Base-by-base conservation (phyloP, 2,797 vertebrate genomes). In the Tinamus major region DNA sequence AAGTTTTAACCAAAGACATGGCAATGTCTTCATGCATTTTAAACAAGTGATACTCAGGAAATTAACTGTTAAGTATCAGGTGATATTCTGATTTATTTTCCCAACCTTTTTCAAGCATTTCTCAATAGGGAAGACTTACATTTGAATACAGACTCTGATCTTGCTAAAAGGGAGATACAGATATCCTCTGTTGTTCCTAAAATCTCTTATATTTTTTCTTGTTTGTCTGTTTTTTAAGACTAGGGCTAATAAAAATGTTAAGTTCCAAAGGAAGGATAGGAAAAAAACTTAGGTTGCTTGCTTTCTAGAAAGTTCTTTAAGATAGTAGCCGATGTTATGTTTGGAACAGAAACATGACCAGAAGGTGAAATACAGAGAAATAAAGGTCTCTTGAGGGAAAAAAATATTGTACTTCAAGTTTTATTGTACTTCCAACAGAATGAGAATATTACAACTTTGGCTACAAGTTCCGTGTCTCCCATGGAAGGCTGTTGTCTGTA, bases 401-500 rank as follows among this genome's bases (percentile, higher is more conserved):
- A 92, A 70, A 74, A 3, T 27, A 46, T 46, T 46, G 44, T 46
- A 46, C 44, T 19, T 44, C 16, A 46, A 6, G 24, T 24, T 89
- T 62, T 59, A 24, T 67, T 91, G 79, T 87, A n/a, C 76, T 85
- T 85, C 49, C 85, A 92, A 56, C 71, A 46, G 74, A 39, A 55
- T 5, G 18, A 55, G 62, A 85, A 33, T 65, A 83, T 58, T 80
- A 12, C 14, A 63, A 56, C 42, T 70, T 89, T 56, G 64, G 37
- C 59, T 94, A 70, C 65, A 92, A 77, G 58, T 92, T 83, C 48
- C 53, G 13, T 72, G 3, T 14, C 31, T 75, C 44, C 87, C 44
- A 17, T 91, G 49, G 91, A 35, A 85, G 64, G 11, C 85, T 75
- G 29, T 33, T 92, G 85, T 83, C 85, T 90, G 4, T 93, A 81